A percentile compares a stretch with the other conserved stretches of the same genome.
phyloP scores from a whole-genome alignment of 1,140 invertebrate species.

The Mesaphorura yosii region DNA sequence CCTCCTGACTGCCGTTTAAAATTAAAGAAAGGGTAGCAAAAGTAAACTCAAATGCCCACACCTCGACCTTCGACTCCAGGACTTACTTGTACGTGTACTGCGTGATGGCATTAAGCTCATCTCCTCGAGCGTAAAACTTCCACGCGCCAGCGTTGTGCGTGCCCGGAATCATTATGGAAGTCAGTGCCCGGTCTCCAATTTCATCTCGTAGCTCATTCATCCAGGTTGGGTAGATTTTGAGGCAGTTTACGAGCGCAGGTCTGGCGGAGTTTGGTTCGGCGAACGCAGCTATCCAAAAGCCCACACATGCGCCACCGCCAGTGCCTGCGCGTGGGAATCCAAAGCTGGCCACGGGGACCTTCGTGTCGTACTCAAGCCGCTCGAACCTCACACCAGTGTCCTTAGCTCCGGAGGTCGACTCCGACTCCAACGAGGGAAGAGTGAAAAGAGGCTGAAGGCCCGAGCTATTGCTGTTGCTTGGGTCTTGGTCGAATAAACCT shows the following conservation, averaged over 20 bases:
- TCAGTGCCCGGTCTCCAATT: constrained; percentile 42
- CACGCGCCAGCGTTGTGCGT: constrained; percentile 52
- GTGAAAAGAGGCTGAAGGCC: not conserved
- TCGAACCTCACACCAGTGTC: constrained; percentile 7
- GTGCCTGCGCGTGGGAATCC: too few relatives aligned
- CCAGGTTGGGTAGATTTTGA: not conserved
- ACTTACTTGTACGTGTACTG: constrained; percentile 40
- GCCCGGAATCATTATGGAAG: constrained; percentile 47
- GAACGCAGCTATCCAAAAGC: constrained; percentile 39
- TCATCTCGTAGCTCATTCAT: not conserved
- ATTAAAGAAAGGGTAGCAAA: constrained; percentile 20
- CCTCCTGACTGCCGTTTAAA: constrained; percentile 39
- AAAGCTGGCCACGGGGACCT: constrained; percentile 33
- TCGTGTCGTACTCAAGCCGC: not conserved
- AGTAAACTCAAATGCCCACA: not conserved
- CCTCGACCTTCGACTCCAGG: too few relatives aligned
- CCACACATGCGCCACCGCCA: too few relatives aligned
- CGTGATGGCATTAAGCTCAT: constrained; percentile 36
- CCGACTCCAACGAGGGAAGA: not conserved
- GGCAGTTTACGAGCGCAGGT: constrained; percentile 22
- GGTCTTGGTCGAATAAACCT: constrained; percentile 13
- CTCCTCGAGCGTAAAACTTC: constrained; percentile 35
- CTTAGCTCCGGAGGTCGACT: constrained; percentile 1
- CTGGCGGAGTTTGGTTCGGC: constrained; percentile 47
- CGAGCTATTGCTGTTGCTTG: not conserved